These are phyloP conservation scores for Salvelinus sp. DNA, from an alignment of 2,113 vertebrate species.

Conservation along the genomic window DNA sequence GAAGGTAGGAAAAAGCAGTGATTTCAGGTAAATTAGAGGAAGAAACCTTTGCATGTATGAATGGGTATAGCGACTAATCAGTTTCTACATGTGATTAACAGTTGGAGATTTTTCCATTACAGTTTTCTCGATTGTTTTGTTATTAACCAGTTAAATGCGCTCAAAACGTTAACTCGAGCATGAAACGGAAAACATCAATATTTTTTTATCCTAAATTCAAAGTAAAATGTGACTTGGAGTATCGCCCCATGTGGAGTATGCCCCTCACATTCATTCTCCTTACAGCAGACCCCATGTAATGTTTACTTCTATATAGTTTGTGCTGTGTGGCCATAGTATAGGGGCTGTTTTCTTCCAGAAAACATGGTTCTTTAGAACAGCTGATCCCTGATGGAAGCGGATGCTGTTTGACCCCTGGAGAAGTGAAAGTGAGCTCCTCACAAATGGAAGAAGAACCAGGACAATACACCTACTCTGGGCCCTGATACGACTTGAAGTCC, in stretches of 20 bases:
- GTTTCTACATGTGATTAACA: background rate
- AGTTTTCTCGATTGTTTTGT: too few relatives aligned
- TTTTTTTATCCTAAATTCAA: too few relatives aligned
- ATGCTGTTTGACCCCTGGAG: conserved; percentile 26
- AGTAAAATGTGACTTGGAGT: too few relatives aligned
- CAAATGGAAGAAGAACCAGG: conserved; percentile 27
- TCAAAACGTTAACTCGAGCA: too few relatives aligned
- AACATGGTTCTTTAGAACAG: conserved; percentile 1
- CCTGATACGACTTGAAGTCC: background rate
- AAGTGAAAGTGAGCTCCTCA: conserved; percentile 21
- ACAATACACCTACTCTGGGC: background rate
- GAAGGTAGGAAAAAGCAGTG: background rate
- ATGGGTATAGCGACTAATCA: background rate
- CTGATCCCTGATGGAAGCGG: conserved; percentile 11
- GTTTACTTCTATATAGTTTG: background rate
- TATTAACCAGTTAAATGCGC: too few relatives aligned
- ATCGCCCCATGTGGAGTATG: too few relatives aligned
- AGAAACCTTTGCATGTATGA: background rate
- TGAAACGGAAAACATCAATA: too few relatives aligned
- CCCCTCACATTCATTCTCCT: background rate
- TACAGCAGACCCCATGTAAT: background rate
- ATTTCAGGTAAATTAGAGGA: background rate
- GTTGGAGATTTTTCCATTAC: background rate
- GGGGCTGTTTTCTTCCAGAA: background rate
- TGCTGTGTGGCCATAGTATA: background rate